These are phyloP conservation scores for Cynopterus brachyotis DNA, from an alignment of 2,113 vertebrate genomes.

Conservation along the genomic window DNA sequence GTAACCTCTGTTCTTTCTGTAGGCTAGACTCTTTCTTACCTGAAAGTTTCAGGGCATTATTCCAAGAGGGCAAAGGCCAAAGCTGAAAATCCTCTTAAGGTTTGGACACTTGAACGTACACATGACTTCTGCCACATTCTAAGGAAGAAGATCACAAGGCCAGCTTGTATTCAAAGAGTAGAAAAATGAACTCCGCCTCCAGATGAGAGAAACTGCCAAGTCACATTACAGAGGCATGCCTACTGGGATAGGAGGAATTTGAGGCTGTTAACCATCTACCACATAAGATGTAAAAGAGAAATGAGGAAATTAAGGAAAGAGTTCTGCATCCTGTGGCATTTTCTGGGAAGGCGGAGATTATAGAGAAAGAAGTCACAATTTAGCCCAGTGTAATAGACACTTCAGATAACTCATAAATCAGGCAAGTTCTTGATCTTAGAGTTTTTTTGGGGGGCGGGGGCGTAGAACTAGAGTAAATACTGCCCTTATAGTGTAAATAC, in stretches of 20 bases:
- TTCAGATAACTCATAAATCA: neutral
- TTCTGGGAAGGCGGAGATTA: neutral
- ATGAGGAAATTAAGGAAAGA: neutral
- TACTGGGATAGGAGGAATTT: neutral
- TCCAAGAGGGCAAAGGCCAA: neutral
- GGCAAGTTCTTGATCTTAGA: neutral
- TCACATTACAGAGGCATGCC: neutral
- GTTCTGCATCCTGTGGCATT: neutral
- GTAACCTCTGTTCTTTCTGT: neutral
- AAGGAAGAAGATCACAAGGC: neutral
- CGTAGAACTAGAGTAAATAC: neutral
- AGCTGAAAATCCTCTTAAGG: neutral
- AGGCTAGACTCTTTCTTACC: neutral
- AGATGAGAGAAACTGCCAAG: neutral
- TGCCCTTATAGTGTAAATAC: neutral
- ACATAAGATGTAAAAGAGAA: neutral
- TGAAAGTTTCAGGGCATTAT: neutral
- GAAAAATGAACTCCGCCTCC: neutral
- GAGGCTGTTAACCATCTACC: neutral
- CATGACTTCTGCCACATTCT: neutral
- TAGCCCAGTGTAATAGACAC: neutral
- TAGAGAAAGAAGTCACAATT: neutral
- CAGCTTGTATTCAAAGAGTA: neutral
- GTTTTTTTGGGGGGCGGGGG: fast-evolving
- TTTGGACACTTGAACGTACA: neutral